These are phyloP conservation scores for Coregonus sp. DNA, from an alignment of 2,797 vertebrate genomes.

Conservation along the genomic window DNA sequence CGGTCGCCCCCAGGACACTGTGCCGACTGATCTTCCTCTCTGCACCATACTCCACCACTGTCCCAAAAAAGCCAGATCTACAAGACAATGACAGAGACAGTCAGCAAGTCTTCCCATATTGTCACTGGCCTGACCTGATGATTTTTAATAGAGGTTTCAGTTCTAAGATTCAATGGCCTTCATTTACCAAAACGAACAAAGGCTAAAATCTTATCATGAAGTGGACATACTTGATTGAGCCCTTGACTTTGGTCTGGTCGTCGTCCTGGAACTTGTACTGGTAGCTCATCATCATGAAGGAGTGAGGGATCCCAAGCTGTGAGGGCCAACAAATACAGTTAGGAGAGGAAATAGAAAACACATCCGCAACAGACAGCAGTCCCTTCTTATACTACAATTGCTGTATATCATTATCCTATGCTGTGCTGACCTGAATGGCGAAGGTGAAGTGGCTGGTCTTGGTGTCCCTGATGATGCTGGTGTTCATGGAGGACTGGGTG, in stretches of 20 bases:
- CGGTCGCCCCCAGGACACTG: constrained; percentile 90
- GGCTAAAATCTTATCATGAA: neutral
- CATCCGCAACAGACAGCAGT: neutral
- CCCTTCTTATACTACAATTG: too few relatives aligned
- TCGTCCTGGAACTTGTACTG: constrained; percentile 99
- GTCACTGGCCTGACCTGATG: neutral
- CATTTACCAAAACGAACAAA: neutral
- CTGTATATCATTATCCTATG: neutral
- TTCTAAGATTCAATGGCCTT: neutral
- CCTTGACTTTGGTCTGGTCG: constrained; percentile 95
- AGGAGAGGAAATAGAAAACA: constrained; percentile 11
- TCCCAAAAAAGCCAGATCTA: constrained; percentile 96
- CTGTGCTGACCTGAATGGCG: constrained; percentile 85
- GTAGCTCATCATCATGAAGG: constrained; percentile 94
- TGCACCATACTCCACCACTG: constrained; percentile 93
- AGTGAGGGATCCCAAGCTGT: constrained; percentile 96
- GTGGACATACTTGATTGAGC: constrained; percentile 91
- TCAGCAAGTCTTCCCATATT: neutral
- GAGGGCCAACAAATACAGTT: constrained; percentile 16
- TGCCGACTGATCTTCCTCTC: constrained; percentile 98
- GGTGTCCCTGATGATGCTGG: constrained; percentile 93
- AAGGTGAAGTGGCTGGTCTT: constrained; percentile 93
- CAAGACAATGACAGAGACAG: constrained; percentile 19
- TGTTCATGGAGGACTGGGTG: constrained; percentile 96
- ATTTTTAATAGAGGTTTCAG: neutral